Evolutionary conservation across 2,888 invertebrate species (phyloP), one percentile per base, ranked within the genome.

Genomic region (Epinotia ramella): DNA sequence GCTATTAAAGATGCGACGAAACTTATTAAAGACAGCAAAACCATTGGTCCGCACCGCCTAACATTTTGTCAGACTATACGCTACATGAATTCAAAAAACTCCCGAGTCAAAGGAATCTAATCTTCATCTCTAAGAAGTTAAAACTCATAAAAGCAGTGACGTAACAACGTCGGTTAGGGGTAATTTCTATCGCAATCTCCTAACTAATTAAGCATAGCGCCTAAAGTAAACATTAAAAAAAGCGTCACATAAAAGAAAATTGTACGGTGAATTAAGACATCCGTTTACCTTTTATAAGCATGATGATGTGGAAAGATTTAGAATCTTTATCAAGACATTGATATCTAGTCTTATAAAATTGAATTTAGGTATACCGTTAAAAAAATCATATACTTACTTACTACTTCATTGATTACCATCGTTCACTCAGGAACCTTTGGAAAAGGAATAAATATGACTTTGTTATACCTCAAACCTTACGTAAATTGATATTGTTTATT

Each of bases 181-280:
- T 24, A 60, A 49, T 69, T 68, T 65, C 20, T 79, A 81, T 83
- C 84, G 84, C 82, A 84, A 86, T 83, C 81, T 83, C 77, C 80
- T 77, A 80, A 81, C 85, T 90, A 91, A 91, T 91, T 90, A 91
- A 88, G 83, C 89, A 82, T 86, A 84, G 85, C 86, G 83, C 80
- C 83, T 84, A 83, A 81, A 87, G 84, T 84, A 89, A 86, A 91
- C 84, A 82, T 80, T 73, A 75, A 79, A 78, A 83, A 79, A 82
- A 84, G 82, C 81, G 49, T 74, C 33, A 78, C 80, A 83, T 83
- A 81, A 84, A 85, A 84, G 83, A 83, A 85, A 84, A 82, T 85
- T 86, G 85, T 82, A 88, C 81, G 86, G 86, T 84, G 78, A 83
- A 88, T 86, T 82, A 86, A 84, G 84, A 87, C 87, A 84, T 88